Conservation (phyloP, 2,797 vertebrate genomes). For the Vireo griseus region DNA sequence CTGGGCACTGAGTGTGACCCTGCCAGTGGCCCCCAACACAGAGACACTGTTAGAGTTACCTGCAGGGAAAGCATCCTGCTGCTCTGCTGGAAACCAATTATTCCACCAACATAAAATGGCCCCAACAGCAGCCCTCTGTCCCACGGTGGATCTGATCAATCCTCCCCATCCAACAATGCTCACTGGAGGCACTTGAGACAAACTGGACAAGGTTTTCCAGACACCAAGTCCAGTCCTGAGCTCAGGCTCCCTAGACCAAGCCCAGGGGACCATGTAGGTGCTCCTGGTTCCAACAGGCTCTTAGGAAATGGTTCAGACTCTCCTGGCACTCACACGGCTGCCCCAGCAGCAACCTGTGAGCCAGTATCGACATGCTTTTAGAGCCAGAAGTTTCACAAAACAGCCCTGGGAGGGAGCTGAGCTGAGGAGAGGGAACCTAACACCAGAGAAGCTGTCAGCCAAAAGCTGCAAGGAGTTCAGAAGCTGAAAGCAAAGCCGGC, state of each 20-base stretch:
- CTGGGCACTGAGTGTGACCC: neutral
- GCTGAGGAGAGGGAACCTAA: neutral
- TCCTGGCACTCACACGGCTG: neutral
- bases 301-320: neutral
- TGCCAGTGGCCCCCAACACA: rapidly evolving
- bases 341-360: neutral
- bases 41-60: neutral
- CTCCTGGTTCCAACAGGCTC: neutral
- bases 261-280: neutral
- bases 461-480: neutral
- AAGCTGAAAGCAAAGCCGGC: slow-evolving; percentile 1
- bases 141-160: neutral
- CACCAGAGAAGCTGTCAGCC: neutral
- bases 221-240: neutral
- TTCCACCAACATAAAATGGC: neutral
- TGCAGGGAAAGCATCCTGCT: neutral
- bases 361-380: neutral
- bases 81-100: neutral
- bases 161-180: rapidly evolving
- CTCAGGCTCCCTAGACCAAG: neutral
- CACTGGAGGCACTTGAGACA: neutral
- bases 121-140: neutral
- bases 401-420: neutral
- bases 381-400: neutral
- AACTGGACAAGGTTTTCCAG: neutral